These are phyloP conservation scores for Vulpes vulpes DNA, from an alignment of 2,113 vertebrate genomes.

Conservation along the genomic window DNA sequence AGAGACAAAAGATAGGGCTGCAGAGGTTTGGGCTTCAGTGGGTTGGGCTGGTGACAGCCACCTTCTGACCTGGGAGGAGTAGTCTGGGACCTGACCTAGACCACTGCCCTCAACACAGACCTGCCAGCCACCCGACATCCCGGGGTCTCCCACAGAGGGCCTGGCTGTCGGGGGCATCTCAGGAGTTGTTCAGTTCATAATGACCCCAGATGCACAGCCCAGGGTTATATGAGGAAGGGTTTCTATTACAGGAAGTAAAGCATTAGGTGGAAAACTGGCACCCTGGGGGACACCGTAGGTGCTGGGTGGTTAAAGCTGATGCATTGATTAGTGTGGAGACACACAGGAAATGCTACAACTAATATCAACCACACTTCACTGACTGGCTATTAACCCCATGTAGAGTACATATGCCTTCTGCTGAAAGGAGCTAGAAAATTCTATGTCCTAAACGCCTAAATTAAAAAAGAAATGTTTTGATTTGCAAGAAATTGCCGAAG, in stretches of 20 bases:
- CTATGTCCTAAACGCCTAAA: background rate
- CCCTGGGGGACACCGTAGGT: background rate
- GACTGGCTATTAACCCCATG: background rate
- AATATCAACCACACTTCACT: background rate
- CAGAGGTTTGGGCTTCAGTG: background rate
- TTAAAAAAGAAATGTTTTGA: slow-evolving; percentile 7
- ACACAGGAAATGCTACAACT: background rate
- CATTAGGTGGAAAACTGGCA: background rate
- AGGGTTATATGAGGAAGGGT: background rate
- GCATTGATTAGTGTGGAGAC: background rate
- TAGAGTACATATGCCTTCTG: background rate
- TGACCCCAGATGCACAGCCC: background rate
- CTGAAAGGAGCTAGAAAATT: slow-evolving; percentile 26
- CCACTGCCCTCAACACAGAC: background rate
- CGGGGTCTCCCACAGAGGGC: background rate
- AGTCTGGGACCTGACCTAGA: too few species aligned
- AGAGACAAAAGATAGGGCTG: background rate
- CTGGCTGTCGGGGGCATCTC: background rate
- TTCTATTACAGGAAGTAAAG: background rate
- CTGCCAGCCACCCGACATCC: too few species aligned
- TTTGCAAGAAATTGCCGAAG: background rate
- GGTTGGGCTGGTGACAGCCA: too few species aligned
- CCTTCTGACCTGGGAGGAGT: background rate
- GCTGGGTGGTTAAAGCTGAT: background rate
- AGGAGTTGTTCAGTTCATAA: background rate